Base-by-base conservation (phyloP, 2,888 invertebrate species). In the Crioceris asparagi region DNA sequence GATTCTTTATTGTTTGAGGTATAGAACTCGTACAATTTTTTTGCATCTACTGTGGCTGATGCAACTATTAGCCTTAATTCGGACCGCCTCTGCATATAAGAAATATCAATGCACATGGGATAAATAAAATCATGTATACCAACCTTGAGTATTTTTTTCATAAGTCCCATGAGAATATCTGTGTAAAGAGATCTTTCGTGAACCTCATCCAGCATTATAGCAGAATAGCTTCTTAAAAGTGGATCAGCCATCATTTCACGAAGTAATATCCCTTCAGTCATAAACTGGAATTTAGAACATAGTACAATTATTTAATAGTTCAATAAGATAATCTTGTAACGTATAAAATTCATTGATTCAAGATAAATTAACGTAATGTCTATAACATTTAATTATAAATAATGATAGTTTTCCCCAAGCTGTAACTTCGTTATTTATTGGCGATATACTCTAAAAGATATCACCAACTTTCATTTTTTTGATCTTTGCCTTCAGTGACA, bases 201-300 rank as follows among this genome's bases (percentile, higher is more conserved):
- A 0, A 92, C 94, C 70, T 96, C 94, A 58, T 96, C 94, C 21
- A 96, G 66, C 54, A 96, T 81, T 3, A 97, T 76, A 2, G 85
- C 83, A 29, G 81, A 77, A 60, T 97, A 98, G 50, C 81, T 81
- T 51, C 83, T 81, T 2, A 98, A 69, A 6, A 98, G 67, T 0
- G 97, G 98, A 58, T 98, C 96, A 0, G 78, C 75, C 72, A 97
- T 87, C 75, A 98, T 86, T 68, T 98, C 97, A 14, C 93, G 71
- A 2, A 98, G 69, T 17, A 98, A 62, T 40, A 97, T 84, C 1
- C 97, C 97, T 67, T 98, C 97, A 0, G 97, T 97, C 79, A 98
- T 81, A 54, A 83, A 97, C 85, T 91, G 66, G 23, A 44, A 46
- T 11, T n/a, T n/a, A n/a, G n/a, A n/a, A n/a, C n/a, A n/a, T n/a